A percentile compares a stretch with the other conserved stretches of the same genome.
phyloP scores from a whole-genome alignment of 2,888 invertebrate genomes.

The Baronia brevicornis region DNA sequence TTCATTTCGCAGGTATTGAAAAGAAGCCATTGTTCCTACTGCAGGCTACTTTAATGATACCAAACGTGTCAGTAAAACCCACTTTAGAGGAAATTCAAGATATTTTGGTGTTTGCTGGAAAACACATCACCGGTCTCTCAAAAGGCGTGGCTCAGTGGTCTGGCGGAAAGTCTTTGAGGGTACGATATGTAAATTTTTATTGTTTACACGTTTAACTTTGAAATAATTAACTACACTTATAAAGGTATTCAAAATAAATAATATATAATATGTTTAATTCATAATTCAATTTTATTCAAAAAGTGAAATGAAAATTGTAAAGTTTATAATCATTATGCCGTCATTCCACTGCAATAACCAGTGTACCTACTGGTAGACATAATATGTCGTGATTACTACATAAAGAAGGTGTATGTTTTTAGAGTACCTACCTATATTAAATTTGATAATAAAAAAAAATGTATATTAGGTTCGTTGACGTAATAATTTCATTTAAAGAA shows the following conservation, averaged over 20 bases:
- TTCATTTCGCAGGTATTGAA: conserved; percentile 36
- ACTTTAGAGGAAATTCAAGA: conserved; percentile 94
- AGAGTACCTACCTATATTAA: too few species aligned
- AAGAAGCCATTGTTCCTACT: conserved; percentile 86
- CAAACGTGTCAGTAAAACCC: conserved; percentile 90
- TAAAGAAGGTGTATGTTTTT: too few species aligned
- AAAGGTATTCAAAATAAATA: too few species aligned
- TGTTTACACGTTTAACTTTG: too few species aligned
- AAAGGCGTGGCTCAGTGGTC: conserved; percentile 96
- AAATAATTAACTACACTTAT: too few species aligned
- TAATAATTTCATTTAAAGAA: too few species aligned
- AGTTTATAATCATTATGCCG: conserved; percentile 13
- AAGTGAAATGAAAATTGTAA: background rate
- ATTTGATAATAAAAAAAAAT: too few species aligned
- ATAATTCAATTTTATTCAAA: too few species aligned
- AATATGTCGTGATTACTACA: too few species aligned
- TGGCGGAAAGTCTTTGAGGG: conserved; percentile 77
- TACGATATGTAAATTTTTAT: conserved; percentile 24
- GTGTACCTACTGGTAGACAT: too few species aligned
- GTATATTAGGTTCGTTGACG: too few species aligned
- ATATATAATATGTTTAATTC: too few species aligned
- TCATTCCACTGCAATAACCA: conserved; percentile 8
- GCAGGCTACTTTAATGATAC: conserved; percentile 89
- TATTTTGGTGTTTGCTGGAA: conserved; percentile 85
- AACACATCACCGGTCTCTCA: conserved; percentile 88